Percentiles rank a stretch among this genome's conserved stretches.
Evolutionary conservation across 2,797 vertebrate species (phyloP).

Genomic region (Myotis vivesi): DNA sequence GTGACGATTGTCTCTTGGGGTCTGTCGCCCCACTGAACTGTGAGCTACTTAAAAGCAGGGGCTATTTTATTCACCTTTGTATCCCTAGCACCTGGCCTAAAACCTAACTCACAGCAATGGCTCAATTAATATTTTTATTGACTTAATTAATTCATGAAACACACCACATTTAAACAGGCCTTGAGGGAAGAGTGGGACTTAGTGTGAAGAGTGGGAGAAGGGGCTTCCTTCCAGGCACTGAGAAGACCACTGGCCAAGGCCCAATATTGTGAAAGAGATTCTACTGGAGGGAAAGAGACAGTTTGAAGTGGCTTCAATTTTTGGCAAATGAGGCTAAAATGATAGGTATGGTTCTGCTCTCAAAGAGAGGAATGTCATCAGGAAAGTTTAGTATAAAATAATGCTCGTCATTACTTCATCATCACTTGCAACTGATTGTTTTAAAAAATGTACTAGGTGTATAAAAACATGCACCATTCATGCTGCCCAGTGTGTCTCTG

Average conservation of each 20-base stretch:
- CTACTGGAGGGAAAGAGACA: background rate
- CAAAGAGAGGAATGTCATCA: background rate
- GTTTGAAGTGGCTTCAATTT: background rate
- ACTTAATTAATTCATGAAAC: background rate
- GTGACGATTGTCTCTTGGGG: background rate
- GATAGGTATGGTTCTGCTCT: background rate
- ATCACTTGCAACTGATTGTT: background rate
- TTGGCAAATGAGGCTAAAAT: background rate
- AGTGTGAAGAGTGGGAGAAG: background rate
- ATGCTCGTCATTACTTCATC: background rate
- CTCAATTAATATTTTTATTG: slow-evolving; percentile 28
- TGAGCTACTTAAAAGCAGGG: background rate
- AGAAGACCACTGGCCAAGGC: background rate
- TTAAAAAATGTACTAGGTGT: background rate
- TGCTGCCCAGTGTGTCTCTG: background rate
- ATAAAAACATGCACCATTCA: background rate
- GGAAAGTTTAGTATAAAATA: background rate
- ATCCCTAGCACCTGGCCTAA: background rate
- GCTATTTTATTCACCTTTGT: background rate
- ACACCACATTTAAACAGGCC: background rate
- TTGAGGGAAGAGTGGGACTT: background rate
- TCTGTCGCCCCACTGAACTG: background rate
- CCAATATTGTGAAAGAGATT: background rate
- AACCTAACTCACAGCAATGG: background rate
- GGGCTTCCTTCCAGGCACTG: background rate